These are phyloP conservation scores for Eufriesea mexicana DNA, from an alignment of 1,140 invertebrate species.

Conservation along the genomic window DNA sequence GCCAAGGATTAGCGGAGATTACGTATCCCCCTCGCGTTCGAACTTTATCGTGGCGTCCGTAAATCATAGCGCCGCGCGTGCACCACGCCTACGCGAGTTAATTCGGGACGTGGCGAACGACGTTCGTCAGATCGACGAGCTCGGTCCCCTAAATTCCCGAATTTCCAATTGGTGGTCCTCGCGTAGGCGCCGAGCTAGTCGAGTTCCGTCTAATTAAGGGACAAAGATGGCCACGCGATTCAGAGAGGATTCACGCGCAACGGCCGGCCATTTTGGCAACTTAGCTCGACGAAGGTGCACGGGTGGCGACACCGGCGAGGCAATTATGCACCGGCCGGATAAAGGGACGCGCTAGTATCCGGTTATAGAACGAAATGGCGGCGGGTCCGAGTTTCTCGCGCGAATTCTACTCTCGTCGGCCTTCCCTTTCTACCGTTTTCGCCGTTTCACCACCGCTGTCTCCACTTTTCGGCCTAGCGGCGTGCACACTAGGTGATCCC, in stretches of 20 bases:
- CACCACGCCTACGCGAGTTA: neutral
- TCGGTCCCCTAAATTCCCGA: neutral
- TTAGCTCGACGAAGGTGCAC: constrained; percentile 14
- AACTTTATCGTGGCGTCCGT: constrained; percentile 5
- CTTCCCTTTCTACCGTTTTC: neutral
- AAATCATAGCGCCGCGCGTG: constrained; percentile 10
- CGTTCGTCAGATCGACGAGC: neutral
- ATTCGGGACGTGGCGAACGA: neutral
- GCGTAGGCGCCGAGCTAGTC: neutral
- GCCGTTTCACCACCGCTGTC: neutral
- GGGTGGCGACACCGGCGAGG: constrained; percentile 38
- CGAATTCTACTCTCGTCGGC: constrained; percentile 7
- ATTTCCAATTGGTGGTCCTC: neutral
- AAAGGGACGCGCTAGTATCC: constrained; percentile 60
- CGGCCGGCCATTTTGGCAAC: constrained; percentile 24
- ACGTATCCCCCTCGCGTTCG: neutral
- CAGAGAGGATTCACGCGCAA: constrained; percentile 2
- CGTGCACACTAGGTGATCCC: neutral
- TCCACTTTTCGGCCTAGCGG: neutral
- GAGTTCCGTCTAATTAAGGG: constrained; percentile 36
- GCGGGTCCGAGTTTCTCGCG: constrained; percentile 18
- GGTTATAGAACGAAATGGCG: constrained; percentile 42
- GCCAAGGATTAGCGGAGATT: constrained; percentile 13
- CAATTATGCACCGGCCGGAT: constrained; percentile 65
- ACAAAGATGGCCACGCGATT: constrained; percentile 27